phyloP scores from a whole-genome alignment of 2,888 invertebrate species.

The Eurois occulta region DNA sequence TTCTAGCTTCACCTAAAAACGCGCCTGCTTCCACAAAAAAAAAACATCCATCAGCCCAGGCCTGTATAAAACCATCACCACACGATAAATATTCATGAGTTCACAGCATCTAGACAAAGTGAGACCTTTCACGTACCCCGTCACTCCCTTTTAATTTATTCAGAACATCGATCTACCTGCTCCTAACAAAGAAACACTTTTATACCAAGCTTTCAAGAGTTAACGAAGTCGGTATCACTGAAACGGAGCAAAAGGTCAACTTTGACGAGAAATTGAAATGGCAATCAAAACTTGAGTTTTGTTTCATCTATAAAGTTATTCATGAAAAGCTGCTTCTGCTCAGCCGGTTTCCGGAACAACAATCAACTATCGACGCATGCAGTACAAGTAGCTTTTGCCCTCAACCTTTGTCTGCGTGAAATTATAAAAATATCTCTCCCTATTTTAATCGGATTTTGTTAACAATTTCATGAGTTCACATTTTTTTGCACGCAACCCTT shows the following conservation, averaged over 20 bases:
- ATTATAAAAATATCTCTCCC: too few relatives aligned
- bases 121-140: conserved; percentile 13
- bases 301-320: background rate
- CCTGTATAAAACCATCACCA: conserved; percentile 9
- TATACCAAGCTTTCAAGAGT: conserved; percentile 39
- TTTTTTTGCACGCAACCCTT: too few relatives aligned
- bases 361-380: background rate
- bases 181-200: conserved; percentile 44
- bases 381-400: too few relatives aligned
- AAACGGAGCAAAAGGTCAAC: background rate
- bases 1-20: background rate
- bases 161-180: conserved; percentile 52
- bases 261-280: background rate
- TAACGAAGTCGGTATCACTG: background rate
- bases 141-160: conserved; percentile 51
- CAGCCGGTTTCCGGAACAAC: background rate
- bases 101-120: conserved; percentile 28
- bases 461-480: too few relatives aligned
- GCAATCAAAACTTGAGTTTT: background rate
- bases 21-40: background rate
- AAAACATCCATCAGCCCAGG: background rate
- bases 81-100: conserved; percentile 34
- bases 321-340: too few relatives aligned
- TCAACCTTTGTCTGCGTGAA: too few relatives aligned
- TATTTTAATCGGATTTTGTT: too few relatives aligned